These are phyloP conservation scores for Byasa hedistus DNA, from an alignment of 2,888 invertebrate species.

Conservation along the genomic window DNA sequence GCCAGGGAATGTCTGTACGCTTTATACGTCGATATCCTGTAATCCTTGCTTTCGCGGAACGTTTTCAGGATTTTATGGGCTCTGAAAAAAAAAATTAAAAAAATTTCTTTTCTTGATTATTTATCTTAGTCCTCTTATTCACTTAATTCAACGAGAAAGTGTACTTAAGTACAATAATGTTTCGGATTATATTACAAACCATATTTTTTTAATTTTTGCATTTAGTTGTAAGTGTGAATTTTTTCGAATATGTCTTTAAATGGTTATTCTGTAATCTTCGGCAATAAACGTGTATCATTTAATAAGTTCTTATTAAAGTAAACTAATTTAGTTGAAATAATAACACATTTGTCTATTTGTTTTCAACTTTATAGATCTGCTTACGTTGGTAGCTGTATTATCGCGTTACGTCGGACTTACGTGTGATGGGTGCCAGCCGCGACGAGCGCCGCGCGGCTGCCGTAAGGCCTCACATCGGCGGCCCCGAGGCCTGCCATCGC, in stretches of 20 bases:
- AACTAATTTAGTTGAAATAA: too few species aligned
- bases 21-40: slow-evolving; percentile 57
- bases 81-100: slow-evolving; percentile 48
- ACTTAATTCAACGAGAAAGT: too few species aligned
- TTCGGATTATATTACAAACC: too few species aligned
- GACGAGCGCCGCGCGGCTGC: slow-evolving; percentile 76
- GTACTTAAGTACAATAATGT: too few species aligned
- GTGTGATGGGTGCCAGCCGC: slow-evolving; percentile 81
- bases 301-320: too few species aligned
- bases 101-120: too few species aligned
- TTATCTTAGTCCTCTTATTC: too few species aligned
- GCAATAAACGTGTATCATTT: too few species aligned
- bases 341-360: background rate
- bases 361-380: background rate
- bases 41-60: slow-evolving; percentile 55
- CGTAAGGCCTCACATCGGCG: slow-evolving; percentile 81
- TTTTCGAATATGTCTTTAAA: too few species aligned
- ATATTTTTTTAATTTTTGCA: too few species aligned
- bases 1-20: slow-evolving; percentile 50
- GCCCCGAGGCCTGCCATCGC: slow-evolving; percentile 81
- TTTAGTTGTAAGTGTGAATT: too few species aligned
- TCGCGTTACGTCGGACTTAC: slow-evolving; percentile 63
- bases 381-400: background rate
- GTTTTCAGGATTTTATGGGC: slow-evolving; percentile 59
- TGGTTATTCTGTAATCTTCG: too few species aligned